Evolutionary conservation across 2,113 vertebrate genomes (phyloP).

Genomic region (Choloepus hoffmanni): DNA sequence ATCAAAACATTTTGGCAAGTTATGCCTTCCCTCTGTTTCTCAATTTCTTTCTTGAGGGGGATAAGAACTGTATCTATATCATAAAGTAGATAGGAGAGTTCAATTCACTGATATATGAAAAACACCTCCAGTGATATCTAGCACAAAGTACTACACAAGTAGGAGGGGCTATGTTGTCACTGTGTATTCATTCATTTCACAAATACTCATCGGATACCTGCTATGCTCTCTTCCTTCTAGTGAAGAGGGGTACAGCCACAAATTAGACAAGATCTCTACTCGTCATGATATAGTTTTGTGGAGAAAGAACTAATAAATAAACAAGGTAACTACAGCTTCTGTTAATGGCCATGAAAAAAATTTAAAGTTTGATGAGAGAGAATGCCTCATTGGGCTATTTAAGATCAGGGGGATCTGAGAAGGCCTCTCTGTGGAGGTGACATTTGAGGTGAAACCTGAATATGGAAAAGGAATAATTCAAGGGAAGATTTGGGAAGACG

Average conservation of each 20-base stretch:
- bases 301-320: neutral
- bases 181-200: neutral
- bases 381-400: neutral
- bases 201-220: fast-evolving
- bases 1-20: neutral
- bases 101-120: too few species aligned
- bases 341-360: neutral
- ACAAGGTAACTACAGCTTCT: neutral
- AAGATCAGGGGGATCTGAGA: neutral
- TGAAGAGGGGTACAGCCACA: fast-evolving
- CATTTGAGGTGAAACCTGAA: neutral
- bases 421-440: too few species aligned
- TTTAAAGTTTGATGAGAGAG: neutral
- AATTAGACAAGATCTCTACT: neutral
- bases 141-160: fast-evolving
- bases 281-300: neutral
- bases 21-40: neutral
- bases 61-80: neutral
- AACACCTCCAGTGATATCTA: too few species aligned
- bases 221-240: neutral
- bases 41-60: neutral
- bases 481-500: neutral
- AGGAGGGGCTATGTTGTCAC: fast-evolving
- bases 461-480: neutral
- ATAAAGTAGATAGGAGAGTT: neutral